A percentile compares a stretch with the other conserved stretches of the same genome.
phyloP scores from a whole-genome alignment of 1,140 invertebrate species.

The Stratiolaelaps scimitus region DNA sequence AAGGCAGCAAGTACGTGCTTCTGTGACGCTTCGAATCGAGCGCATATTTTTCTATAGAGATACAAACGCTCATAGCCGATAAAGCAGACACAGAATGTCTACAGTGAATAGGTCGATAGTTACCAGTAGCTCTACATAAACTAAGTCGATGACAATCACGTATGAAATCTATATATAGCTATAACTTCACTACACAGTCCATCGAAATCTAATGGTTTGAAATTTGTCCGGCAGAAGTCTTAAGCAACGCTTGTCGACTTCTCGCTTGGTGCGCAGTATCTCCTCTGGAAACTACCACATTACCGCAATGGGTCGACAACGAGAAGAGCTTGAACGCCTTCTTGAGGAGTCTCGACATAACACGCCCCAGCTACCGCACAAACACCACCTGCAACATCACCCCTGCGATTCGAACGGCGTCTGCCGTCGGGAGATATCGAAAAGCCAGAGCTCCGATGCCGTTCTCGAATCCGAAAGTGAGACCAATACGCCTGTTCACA shows the following conservation, averaged over 20 bases:
- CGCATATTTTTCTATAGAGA: too few species aligned
- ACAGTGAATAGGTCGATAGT: too few species aligned
- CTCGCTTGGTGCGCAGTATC: slow-evolving; percentile 36
- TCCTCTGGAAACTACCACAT: slow-evolving; percentile 37
- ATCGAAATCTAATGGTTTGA: too few species aligned
- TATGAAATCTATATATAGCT: too few species aligned
- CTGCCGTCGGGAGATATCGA: slow-evolving; percentile 33
- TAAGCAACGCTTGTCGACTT: slow-evolving; percentile 2
- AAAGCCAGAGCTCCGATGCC: slow-evolving; percentile 37
- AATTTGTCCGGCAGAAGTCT: not conserved
- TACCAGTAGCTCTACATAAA: too few species aligned
- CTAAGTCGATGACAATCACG: too few species aligned
- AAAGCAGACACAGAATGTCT: too few species aligned
- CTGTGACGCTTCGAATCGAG: too few species aligned
- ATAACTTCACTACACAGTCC: too few species aligned
- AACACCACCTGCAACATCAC: not conserved
- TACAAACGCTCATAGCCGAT: too few species aligned
- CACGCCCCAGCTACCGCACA: slow-evolving; percentile 32
- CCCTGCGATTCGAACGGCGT: not conserved
- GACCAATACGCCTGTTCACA: slow-evolving; percentile 32
- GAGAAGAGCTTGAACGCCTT: slow-evolving; percentile 35
- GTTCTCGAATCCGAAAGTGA: slow-evolving; percentile 36
- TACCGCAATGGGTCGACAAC: slow-evolving; percentile 25
- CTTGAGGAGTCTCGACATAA: slow-evolving; percentile 33
- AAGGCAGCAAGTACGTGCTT: too few species aligned